A percentile compares a stretch with the other conserved stretches of the same genome.
phyloP scores from a whole-genome alignment of 2,797 vertebrate species.

The Phrynocephalus forsythii region DNA sequence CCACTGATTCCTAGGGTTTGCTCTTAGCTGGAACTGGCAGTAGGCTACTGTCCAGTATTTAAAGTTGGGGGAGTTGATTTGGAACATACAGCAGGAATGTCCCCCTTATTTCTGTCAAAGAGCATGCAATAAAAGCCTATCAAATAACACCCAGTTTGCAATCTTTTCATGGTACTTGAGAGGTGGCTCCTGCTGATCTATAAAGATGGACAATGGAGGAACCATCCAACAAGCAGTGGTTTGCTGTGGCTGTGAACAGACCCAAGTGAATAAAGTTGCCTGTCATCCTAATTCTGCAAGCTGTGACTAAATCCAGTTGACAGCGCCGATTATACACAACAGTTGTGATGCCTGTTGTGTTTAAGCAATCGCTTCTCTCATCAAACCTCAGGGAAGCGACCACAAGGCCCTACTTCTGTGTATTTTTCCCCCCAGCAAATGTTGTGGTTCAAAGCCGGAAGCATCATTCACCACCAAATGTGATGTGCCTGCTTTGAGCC shows the following conservation, averaged over 20 bases:
- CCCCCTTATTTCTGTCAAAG: neutral
- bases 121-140: neutral
- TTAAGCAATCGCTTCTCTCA: neutral
- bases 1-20: too few species aligned
- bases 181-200: neutral
- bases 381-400: neutral
- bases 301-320: too few species aligned
- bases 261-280: too few species aligned
- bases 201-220: neutral
- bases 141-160: neutral
- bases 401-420: neutral
- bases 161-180: neutral
- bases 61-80: neutral
- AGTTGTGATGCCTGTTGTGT: neutral
- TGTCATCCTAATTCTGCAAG: too few species aligned
- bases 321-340: too few species aligned
- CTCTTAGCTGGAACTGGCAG: too few species aligned
- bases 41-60: too few species aligned
- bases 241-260: neutral
- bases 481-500: neutral
- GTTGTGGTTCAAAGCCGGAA: neutral
- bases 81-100: neutral
- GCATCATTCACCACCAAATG: neutral
- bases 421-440: neutral
- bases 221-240: neutral